Conservation (phyloP, 2,113 vertebrate species). For the Enhydra lutris region DNA sequence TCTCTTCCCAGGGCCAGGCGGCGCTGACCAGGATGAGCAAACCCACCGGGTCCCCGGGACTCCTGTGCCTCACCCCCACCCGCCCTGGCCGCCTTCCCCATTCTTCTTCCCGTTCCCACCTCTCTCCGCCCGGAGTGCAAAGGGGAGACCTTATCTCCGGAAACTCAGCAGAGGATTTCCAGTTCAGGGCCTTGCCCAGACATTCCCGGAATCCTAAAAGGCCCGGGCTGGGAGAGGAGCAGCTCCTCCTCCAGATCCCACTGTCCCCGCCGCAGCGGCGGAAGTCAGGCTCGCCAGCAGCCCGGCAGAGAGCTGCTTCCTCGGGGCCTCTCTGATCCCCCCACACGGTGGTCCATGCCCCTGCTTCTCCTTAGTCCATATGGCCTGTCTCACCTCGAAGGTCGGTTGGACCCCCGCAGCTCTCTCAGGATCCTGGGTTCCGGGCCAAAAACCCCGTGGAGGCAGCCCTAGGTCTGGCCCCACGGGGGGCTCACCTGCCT, state of each 20-base stretch:
- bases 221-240: neutral
- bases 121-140: neutral
- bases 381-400: neutral
- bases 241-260: neutral
- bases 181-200: neutral
- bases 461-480: neutral
- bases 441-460: fast-evolving
- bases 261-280: fast-evolving
- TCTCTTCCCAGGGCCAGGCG: neutral
- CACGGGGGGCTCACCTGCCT: neutral
- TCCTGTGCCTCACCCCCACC: too few species aligned
- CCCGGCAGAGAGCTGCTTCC: fast-evolving
- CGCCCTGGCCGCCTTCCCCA: neutral
- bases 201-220: neutral
- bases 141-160: neutral
- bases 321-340: neutral
- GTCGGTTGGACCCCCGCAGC: neutral
- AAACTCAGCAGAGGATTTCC: neutral
- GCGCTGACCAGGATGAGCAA: neutral
- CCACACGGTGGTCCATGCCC: fast-evolving
- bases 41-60: neutral
- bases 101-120: neutral
- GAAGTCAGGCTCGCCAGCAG: neutral
- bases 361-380: neutral
- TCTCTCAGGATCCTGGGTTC: neutral